phyloP scores from a whole-genome alignment of 2,113 vertebrate genomes.

The Coregonus clupeaformis region DNA sequence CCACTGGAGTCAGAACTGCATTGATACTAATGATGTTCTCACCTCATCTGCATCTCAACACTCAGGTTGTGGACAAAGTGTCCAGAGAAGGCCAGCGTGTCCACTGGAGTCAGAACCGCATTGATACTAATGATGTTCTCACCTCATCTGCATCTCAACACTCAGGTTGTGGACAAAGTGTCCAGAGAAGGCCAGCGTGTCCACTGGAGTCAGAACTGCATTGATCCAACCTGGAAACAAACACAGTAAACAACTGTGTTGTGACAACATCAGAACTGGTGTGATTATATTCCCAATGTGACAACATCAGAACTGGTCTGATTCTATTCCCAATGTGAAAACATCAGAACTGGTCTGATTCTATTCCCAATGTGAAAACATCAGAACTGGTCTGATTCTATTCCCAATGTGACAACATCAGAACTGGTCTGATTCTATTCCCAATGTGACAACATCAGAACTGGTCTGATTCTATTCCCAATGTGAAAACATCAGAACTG shows the following conservation, averaged over 20 bases:
- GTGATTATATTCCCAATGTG: too few relatives aligned
- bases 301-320: too few relatives aligned
- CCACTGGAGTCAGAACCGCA: slow-evolving; percentile 90
- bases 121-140: slow-evolving; percentile 15
- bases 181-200: slow-evolving; percentile 94
- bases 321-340: too few relatives aligned
- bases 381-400: too few relatives aligned
- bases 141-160: slow-evolving; percentile 99
- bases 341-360: too few relatives aligned
- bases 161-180: slow-evolving; percentile 96
- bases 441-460: too few relatives aligned
- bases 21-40: slow-evolving; percentile 80
- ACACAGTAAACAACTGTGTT: background rate
- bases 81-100: slow-evolving; percentile 94
- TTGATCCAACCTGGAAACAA: slow-evolving; percentile 90
- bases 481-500: too few relatives aligned
- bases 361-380: too few relatives aligned
- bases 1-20: slow-evolving; percentile 93
- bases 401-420: too few relatives aligned
- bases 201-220: slow-evolving; percentile 93
- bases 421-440: too few relatives aligned
- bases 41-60: slow-evolving; percentile 99
- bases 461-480: too few relatives aligned
- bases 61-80: slow-evolving; percentile 96
- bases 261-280: too few relatives aligned